A percentile compares a stretch with the other conserved stretches of the same genome.
These are phyloP conservation scores for Pelosia muscerda DNA, from an alignment of 2,888 invertebrate species.

Conservation along the genomic window DNA sequence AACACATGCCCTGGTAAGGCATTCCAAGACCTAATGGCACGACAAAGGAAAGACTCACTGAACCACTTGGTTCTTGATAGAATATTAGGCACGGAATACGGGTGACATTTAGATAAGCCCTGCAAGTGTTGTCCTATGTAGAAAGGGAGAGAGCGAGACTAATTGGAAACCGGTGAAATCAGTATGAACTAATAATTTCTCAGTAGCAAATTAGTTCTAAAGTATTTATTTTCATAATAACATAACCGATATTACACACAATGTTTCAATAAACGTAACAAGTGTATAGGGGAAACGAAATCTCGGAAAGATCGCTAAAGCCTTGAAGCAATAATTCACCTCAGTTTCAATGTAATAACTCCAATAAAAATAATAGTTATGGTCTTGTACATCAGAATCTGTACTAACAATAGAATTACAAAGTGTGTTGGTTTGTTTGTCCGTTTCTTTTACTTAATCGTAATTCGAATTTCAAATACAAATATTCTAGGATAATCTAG, in stretches of 20 bases:
- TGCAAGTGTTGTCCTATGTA: no score
- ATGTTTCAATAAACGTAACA: background rate
- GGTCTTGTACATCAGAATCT: background rate
- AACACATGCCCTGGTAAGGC: no score
- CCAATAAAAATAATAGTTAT: conserved; percentile 18
- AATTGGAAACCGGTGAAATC: background rate
- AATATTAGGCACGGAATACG: no score
- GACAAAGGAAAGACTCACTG: no score
- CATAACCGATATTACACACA: background rate
- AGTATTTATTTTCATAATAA: background rate
- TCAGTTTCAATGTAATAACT: conserved; percentile 16
- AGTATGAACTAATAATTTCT: background rate
- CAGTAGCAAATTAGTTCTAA: background rate
- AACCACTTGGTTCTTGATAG: no score
- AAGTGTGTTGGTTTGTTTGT: background rate
- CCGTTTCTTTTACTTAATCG: background rate
- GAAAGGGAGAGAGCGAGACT: no score
- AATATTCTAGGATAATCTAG: no score
- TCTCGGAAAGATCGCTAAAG: background rate
- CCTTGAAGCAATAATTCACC: conserved; percentile 22
- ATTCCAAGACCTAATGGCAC: no score
- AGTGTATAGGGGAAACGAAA: background rate
- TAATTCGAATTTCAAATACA: no score
- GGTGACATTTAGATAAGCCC: no score
- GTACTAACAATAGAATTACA: background rate